Percentiles rank a stretch among this genome's conserved stretches.
Conservation (phyloP, 2,888 invertebrate genomes). For the Dryobotodes eremita region DNA sequence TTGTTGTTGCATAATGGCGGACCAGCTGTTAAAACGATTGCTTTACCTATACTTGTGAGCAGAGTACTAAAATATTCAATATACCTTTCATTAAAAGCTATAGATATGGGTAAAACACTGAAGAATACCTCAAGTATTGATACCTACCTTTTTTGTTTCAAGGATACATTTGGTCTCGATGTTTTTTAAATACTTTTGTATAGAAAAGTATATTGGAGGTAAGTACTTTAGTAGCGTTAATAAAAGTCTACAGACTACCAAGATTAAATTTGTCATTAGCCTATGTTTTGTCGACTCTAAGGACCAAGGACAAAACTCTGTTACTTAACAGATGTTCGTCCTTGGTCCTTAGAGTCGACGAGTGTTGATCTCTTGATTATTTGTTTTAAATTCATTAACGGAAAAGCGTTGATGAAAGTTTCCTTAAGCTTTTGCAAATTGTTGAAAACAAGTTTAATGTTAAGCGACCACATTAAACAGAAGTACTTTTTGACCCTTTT, state of each 20-base stretch:
- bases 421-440: neutral
- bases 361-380: neutral
- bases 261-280: too few relatives aligned
- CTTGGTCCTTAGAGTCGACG: neutral
- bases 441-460: neutral
- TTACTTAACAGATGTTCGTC: neutral
- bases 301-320: too few relatives aligned
- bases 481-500: too few relatives aligned
- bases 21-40: constrained; percentile 62
- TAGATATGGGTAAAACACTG: neutral
- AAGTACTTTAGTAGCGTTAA: too few relatives aligned
- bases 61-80: constrained; percentile 24
- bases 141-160: neutral
- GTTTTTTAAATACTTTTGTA: neutral
- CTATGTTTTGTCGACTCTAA: neutral
- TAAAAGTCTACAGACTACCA: neutral
- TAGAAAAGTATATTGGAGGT: neutral
- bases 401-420: neutral
- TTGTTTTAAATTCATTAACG: neutral
- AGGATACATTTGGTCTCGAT: neutral
- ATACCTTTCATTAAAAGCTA: neutral
- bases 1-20: constrained; percentile 39
- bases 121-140: neutral
- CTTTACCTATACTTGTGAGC: constrained; percentile 19
- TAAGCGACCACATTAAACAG: neutral